phyloP scores from a whole-genome alignment of 2,113 vertebrate genomes.

The Sclerurus mexicanus region DNA sequence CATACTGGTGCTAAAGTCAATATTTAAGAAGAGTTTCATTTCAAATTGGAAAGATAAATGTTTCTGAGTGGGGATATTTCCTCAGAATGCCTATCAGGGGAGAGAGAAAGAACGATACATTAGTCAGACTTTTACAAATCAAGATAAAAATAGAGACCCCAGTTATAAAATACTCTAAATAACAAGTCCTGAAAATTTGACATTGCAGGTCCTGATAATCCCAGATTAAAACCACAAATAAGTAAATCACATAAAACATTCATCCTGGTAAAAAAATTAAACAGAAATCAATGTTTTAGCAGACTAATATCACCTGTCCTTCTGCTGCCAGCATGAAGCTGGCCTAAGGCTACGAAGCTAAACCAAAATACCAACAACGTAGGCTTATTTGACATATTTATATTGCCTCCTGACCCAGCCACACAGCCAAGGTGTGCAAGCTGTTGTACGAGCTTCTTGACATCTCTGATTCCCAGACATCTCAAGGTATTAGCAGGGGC shows the following conservation, averaged over 20 bases:
- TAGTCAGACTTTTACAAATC: background rate
- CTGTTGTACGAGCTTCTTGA: background rate
- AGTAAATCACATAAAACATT: background rate
- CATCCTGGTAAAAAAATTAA: background rate
- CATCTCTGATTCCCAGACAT: background rate
- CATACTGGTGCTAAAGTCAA: background rate
- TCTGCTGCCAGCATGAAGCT: background rate
- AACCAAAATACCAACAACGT: background rate
- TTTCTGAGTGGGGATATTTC: background rate
- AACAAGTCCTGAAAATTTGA: background rate
- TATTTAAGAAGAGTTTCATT: background rate
- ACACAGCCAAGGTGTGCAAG: background rate
- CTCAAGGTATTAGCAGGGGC: no score
- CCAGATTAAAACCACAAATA: background rate
- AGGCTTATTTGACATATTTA: background rate
- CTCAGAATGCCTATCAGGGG: background rate
- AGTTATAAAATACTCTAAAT: background rate
- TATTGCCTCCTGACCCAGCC: background rate
- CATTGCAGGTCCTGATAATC: background rate
- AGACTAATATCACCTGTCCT: background rate
- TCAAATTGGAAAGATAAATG: background rate
- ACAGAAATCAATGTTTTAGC: background rate
- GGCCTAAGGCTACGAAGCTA: background rate
- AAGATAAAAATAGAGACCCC: background rate
- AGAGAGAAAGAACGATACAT: background rate